Base-by-base conservation (phyloP, 2,888 invertebrate species). In the Schrankia costaestrigalis region DNA sequence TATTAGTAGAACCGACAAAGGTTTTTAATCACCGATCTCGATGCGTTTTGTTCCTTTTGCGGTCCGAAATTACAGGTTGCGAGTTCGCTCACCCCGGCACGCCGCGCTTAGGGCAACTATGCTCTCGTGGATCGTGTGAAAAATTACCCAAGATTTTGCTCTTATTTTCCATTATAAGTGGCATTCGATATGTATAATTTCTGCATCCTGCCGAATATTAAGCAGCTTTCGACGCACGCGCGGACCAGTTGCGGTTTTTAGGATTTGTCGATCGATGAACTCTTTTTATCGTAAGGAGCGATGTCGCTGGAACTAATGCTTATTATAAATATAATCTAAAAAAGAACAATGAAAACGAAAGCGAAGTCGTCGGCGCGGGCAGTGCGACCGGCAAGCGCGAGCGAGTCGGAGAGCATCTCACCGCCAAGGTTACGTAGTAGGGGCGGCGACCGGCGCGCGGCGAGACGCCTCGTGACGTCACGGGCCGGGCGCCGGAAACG, bases 1-100 rank as follows among this genome's bases (percentile, higher is more conserved):
- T 87, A 87, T 87, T 87, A 87, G 87, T 87, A 87, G 86, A 86
- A 83, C 87, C 87, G 87, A 86, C 87, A 87, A 87, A 87, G 85
- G 85, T 83, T 86, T 85, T 85, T 86, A 86, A 87, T 87, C 87
- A 85, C 84, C 80, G 75, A 87, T 87, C 84, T 73, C 72, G 70
- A 75, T 78, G 70, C 73, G 71, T 83, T 76, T 84, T 85, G 73
- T 69, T 84, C 83, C 72, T 87, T 87, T 87, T 87, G 87, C 87
- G 87, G 87, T 87, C 85, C 85, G 64, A 86, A 87, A 86, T 86
- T 86, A 81, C 86, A 81, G 85, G 77, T 80, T 79, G 80, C 68
- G 76, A 77, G 87, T 81, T 86, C 87, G 83, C 72, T 86, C 75
- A 87, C 85, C 85, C 78, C 83, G 70, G 56, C 73, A 70, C 67